Conservation (phyloP, 2,797 vertebrate genomes). For the Malurus leucopterus region DNA sequence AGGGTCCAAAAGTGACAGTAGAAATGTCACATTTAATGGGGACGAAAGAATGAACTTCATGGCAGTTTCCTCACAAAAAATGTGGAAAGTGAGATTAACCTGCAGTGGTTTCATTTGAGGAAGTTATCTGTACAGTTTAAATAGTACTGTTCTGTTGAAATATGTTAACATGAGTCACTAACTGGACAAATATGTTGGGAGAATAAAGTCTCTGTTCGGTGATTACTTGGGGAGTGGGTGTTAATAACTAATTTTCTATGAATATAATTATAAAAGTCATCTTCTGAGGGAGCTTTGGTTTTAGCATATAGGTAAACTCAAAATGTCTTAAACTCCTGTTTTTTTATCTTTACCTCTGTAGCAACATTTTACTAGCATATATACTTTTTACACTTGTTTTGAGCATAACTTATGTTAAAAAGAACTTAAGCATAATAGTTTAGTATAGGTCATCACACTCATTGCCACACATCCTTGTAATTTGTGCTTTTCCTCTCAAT, state of each 20-base stretch:
- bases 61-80: not conserved
- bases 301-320: not conserved
- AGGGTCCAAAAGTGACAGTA: not conserved
- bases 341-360: not conserved
- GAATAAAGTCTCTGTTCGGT: fast-evolving
- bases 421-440: not conserved
- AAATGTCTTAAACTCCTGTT: not conserved
- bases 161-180: not conserved
- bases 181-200: not conserved
- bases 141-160: not conserved
- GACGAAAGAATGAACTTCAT: not conserved
- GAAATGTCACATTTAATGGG: not conserved
- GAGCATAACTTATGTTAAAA: not conserved
- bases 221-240: not conserved
- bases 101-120: not conserved
- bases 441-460: not conserved
- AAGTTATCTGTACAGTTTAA: not conserved
- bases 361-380: not conserved
- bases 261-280: not conserved
- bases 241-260: not conserved
- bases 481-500: not conserved
- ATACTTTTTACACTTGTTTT: not conserved
- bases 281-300: not conserved
- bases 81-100: not conserved
- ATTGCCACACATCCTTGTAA: not conserved